Evolutionary conservation across 2,888 invertebrate genomes (phyloP).

Genomic region (Baronia brevicornis): DNA sequence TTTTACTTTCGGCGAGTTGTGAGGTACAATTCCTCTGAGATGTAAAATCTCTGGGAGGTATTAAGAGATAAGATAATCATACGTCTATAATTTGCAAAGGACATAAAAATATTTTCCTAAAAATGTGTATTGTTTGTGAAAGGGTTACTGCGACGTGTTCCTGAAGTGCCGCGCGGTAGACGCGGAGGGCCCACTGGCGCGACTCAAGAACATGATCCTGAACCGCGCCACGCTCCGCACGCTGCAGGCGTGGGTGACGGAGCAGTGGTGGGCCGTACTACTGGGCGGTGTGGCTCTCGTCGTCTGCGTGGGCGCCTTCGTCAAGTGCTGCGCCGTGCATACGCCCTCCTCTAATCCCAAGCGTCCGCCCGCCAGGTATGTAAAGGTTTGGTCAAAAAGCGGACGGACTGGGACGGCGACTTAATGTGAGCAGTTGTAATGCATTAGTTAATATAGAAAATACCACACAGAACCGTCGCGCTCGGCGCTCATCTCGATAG

Average conservation of each 20-base stretch:
- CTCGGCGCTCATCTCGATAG: no score
- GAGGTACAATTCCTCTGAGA: neutral
- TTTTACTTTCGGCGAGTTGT: no score
- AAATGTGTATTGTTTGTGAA: conserved; percentile 23
- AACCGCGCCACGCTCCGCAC: conserved; percentile 91
- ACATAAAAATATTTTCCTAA: no score
- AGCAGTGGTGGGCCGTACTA: conserved; percentile 95
- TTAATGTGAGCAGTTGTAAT: no score
- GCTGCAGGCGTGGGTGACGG: conserved; percentile 95
- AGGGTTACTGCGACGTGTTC: conserved; percentile 99
- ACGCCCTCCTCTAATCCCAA: conserved; percentile 99
- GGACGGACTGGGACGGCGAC: no score
- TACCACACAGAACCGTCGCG: no score
- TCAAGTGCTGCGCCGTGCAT: conserved; percentile 99
- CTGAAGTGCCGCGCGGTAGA: conserved; percentile 98
- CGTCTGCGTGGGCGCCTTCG: conserved; percentile 97
- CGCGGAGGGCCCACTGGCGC: conserved; percentile 97
- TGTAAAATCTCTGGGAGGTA: no score
- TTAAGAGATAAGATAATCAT: no score
- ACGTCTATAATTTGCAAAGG: no score
- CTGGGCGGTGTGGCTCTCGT: conserved; percentile 93
- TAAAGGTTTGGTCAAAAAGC: neutral
- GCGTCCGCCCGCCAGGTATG: conserved; percentile 90
- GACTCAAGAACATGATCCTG: conserved; percentile 95
- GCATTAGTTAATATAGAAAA: no score